Evolutionary conservation across 2,113 vertebrate species (phyloP).

Genomic region (Anarrhichthys ocellatus): DNA sequence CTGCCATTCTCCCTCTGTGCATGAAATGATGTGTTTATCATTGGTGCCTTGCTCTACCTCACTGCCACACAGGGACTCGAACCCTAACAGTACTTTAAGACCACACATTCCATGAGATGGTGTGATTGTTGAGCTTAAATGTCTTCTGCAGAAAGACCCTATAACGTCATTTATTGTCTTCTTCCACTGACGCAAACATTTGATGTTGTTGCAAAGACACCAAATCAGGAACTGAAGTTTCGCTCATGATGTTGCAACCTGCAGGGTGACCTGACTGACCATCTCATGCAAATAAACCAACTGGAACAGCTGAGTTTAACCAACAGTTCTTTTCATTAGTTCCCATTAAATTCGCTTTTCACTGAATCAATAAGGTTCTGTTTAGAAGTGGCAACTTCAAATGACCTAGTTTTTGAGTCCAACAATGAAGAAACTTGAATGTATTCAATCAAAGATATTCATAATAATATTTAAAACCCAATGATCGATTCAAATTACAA

Average conservation of each 20-base stretch:
- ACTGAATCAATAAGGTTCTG: background rate
- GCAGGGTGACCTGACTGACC: background rate
- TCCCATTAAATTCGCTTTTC: background rate
- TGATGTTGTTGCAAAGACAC: background rate
- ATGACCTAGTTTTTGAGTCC: background rate
- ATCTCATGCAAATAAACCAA: background rate
- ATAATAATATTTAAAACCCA: background rate
- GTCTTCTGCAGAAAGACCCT: background rate
- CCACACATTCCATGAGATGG: too few species aligned
- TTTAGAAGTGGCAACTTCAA: background rate
- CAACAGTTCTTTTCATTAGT: background rate
- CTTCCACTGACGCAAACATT: background rate
- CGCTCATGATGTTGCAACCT: background rate
- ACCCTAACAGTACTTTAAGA: background rate
- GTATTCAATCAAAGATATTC: background rate
- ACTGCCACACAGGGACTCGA: background rate
- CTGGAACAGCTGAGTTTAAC: background rate
- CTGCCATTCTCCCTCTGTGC: conserved; percentile 9
- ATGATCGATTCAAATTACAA: background rate
- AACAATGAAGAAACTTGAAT: background rate
- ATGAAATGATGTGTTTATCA: background rate
- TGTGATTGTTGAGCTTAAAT: background rate
- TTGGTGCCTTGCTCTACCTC: background rate
- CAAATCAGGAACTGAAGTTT: background rate
- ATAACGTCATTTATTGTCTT: too few species aligned